Evolutionary conservation across 92 coral and sea anemone genomes (phyloP), one percentile per base, ranked within the genome.

Genomic region (Micromussa lordhowensis): DNA sequence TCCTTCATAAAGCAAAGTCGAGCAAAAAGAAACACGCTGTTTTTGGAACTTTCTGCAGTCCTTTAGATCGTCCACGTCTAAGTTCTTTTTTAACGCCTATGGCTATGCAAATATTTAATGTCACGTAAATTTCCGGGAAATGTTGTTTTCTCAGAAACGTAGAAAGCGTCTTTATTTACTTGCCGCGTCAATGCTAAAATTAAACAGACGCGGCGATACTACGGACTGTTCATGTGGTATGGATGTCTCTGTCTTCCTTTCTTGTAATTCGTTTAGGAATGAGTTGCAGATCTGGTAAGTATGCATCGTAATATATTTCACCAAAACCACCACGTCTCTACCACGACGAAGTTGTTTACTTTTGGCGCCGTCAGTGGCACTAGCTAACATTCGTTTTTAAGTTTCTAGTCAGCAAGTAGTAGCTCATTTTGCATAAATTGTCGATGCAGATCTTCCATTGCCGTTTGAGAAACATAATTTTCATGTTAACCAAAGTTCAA

Each of bases 41-140:
- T n/a, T n/a, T 54, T 16, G 21, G 26, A 30, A 49, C 26, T 48
- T 15, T 21, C 1, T 24, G 24, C 0, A 61, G 30, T 24, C 64
- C 29, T 61, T 6, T 2, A 26, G 0, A 24, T 24, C 24, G 2
- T 61, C 11, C 10, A 22, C 9, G 26, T 15, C 14, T 4, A 5
- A 61, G 29, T 16, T 32, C 35, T 8, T 48, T 16, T 26, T 49
- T 13, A 5, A 77, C 64, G 28, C n/a, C n/a, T n/a, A n/a, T n/a
- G n/a, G n/a, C 16, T 51, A 28, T 48, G 30, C 35, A 77, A 26
- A 79, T 63, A n/a, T n/a, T n/a, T 44, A 8, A 8, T 44, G 34
- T 58, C 30, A 17, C 83, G 61, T 66, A 40, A 15, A 24, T 68
- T 81, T 82, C 85, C 59, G 85, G n/a, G 85, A 81, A 81, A 1